Evolutionary conservation across 2,888 invertebrate genomes (phyloP), one percentile per base, ranked within the genome.

Genomic region (Orchesella flavescens): DNA sequence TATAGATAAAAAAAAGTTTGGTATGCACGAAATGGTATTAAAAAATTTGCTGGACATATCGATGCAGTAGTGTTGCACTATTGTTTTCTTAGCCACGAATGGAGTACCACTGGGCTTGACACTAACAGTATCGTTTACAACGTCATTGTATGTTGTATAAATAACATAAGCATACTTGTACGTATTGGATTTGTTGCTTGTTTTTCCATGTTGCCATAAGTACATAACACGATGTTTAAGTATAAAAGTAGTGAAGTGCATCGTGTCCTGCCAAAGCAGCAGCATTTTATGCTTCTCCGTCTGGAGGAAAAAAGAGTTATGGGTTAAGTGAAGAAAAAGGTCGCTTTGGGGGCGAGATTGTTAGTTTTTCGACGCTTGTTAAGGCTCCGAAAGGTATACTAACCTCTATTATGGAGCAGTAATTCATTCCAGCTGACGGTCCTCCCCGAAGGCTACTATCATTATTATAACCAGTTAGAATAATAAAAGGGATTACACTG

Each of bases 341-440:
- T 87, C 87, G 84, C 84, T 84, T 85, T 83, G 86, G 86, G 87
- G 88, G 87, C 87, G 86, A 88, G 88, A 87, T 87, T 88, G 88
- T 88, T 88, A 88, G 88, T 88, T 88, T 88, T 88, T 88, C 88
- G 61, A 85, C 74, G 85, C 87, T 87, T 88, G 87, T 87, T 88
- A 87, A 86, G 86, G 86, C 86, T 81, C 87, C 86, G 86, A 86
- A 82, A 88, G 88, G 87, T 88, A 87, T 85, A 86, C 83, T 81
- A 84, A 85, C 86, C 87, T 88, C 87, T 85, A 87, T 88, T 88
- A 88, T 87, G 86, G 87, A 86, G 87, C 87, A 87, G 88, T 88
- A 88, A 88, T 88, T 88, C 86, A 87, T 88, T 80, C 87, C 88
- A 88, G 87, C 86, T 88, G 88, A 88, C 88, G 88, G 87, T 87